These are phyloP conservation scores for Pantherophis guttatus DNA, from an alignment of 2,113 vertebrate species.

Conservation along the genomic window DNA sequence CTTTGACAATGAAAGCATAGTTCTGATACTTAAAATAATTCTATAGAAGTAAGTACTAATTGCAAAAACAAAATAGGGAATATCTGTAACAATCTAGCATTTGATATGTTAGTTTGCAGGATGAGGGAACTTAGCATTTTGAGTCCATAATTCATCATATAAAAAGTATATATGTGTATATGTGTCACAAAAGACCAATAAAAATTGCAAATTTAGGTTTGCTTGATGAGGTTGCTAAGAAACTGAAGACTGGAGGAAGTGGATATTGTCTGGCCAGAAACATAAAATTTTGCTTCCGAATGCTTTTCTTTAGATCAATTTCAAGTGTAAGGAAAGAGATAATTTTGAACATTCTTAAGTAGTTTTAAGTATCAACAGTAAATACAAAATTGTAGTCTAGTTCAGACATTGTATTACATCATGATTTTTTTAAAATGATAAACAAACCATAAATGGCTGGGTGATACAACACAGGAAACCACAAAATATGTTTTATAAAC, in stretches of 20 bases:
- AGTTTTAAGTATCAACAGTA: neutral
- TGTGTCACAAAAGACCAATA: constrained; percentile 36
- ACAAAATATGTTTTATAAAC: neutral
- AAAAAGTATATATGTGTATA: neutral
- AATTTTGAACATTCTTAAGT: neutral
- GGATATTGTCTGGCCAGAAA: constrained; percentile 73
- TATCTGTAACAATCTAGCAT: neutral
- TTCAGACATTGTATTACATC: neutral
- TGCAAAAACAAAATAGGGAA: neutral
- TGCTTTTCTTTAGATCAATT: neutral
- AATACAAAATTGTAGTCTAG: neutral
- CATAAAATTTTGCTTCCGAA: constrained; percentile 56
- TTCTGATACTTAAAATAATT: neutral
- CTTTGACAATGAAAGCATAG: neutral
- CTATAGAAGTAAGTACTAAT: neutral
- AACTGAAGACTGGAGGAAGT: constrained; percentile 80
- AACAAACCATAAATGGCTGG: neutral
- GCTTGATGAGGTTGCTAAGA: constrained; percentile 88
- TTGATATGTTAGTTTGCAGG: neutral
- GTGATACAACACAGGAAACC: neutral
- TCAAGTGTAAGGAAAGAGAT: neutral
- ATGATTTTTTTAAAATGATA: neutral
- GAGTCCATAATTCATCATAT: constrained; percentile 18
- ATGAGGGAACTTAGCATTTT: neutral
- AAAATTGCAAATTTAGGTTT: constrained; percentile 70